A percentile compares a stretch with the other conserved stretches of the same genome.
Evolutionary conservation across 2,888 invertebrate species (phyloP).

Genomic region (Allolobophora icterica): DNA sequence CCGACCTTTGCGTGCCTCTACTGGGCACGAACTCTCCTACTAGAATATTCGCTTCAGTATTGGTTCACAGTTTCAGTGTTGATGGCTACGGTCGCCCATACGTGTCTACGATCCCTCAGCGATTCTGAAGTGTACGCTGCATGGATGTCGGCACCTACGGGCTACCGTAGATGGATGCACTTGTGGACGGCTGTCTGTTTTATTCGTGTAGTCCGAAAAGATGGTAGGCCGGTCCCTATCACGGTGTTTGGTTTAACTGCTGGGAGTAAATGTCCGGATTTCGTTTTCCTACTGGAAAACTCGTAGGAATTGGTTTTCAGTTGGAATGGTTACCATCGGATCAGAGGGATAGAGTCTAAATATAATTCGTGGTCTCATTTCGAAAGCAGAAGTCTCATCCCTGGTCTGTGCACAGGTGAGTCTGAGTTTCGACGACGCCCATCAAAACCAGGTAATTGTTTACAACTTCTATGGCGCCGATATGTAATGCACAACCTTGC

Average conservation of each 20-base stretch:
- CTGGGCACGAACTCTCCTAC: no score
- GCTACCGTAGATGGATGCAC: background rate
- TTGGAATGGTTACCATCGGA: background rate
- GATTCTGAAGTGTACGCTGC: background rate
- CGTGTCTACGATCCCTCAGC: background rate
- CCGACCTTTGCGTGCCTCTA: background rate
- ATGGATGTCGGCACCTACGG: background rate
- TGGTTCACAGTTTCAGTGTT: background rate
- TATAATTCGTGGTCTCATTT: background rate
- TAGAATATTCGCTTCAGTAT: no score
- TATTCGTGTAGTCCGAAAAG: background rate
- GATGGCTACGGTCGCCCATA: background rate
- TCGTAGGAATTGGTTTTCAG: background rate
- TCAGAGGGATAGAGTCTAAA: background rate
- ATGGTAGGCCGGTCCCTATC: background rate
- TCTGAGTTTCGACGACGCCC: background rate
- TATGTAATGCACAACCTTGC: no score
- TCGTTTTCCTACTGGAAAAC: background rate
- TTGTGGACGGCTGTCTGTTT: background rate
- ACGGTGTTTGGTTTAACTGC: background rate
- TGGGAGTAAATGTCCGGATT: background rate
- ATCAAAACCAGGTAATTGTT: no score
- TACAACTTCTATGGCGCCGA: background rate
- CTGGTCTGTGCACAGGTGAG: background rate
- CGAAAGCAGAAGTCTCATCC: background rate